Evolutionary conservation across 2,888 invertebrate species (phyloP).

Genomic region (Cinara cedri): DNA sequence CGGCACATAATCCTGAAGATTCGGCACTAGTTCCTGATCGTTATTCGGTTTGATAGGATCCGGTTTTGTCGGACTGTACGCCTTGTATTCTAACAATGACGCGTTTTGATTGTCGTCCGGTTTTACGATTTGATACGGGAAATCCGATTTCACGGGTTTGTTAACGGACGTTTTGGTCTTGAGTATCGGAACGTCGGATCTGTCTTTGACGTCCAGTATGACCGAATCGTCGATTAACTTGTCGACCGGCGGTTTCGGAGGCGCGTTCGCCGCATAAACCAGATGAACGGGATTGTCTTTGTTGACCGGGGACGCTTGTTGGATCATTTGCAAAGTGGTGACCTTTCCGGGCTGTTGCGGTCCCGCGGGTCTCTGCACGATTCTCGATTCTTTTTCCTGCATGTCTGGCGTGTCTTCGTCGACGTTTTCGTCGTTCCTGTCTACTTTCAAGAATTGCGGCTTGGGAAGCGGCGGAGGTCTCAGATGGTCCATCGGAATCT

Average conservation of each 20-base stretch:
- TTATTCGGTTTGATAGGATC: conserved; percentile 59
- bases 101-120: conserved; percentile 62
- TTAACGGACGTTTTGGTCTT: conserved; percentile 63
- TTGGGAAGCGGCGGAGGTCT: conserved; percentile 65
- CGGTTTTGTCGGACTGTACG: conserved; percentile 60
- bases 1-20: conserved; percentile 65
- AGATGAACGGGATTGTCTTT: conserved; percentile 67
- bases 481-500: conserved; percentile 63
- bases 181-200: conserved; percentile 64
- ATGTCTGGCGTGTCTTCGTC: conserved; percentile 47
- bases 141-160: conserved; percentile 65
- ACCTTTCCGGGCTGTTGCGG: conserved; percentile 63
- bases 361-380: conserved; percentile 28
- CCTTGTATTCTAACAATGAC: conserved; percentile 59
- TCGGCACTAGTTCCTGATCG: conserved; percentile 63
- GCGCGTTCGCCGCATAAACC: conserved; percentile 68
- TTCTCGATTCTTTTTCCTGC: conserved; percentile 55
- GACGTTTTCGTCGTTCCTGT: conserved; percentile 59
- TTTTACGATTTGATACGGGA: conserved; percentile 71
- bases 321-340: conserved; percentile 74
- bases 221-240: conserved; percentile 64
- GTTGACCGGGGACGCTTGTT: conserved; percentile 61
- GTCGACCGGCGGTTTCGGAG: conserved; percentile 59
- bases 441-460: conserved; percentile 60
- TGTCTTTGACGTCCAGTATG: conserved; percentile 63